Base-by-base conservation (phyloP, 2,888 invertebrate species). In the Orchesellides sinensis region DNA sequence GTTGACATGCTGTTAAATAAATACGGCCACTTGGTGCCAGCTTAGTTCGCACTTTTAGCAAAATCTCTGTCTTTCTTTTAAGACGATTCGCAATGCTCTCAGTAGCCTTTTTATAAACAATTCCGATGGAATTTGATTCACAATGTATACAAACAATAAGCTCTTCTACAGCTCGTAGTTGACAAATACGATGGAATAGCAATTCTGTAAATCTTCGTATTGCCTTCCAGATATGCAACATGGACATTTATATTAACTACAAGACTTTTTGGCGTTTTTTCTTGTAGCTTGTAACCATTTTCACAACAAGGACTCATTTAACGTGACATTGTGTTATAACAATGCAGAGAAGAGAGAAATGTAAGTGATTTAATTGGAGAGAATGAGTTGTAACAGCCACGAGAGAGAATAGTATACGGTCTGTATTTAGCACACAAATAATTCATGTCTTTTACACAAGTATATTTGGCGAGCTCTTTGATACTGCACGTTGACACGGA, bases 301-400 rank as follows among this genome's bases (percentile, higher is more conserved):
- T n/a, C n/a, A 8, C 40, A 40, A 32, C 32, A 40, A 40, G 40
- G 40, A n/a, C 32, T 40, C 10, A 2, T 40, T 14, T 40, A 5
- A 5, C 10, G 10, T 2, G 40, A 14, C 40, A 14, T 14, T 14
- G 2, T 40, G n/a, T 10, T n/a, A 47, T n/a, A 47, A 47, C 4
- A 47, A 17, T 10, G 21, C 19, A 21, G 17, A 52, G 17, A 21
- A 52, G 21, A 3, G 19, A 52, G 19, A 17, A 56, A 45, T 61
- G 21, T 19, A 21, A 66, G 66, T 68, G 77, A 78, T 78, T 78
- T 78, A 78, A 78, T 78, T 75, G 75, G 75, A 56, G 75, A 68
- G 45, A 66, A 66, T 25, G 29, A 66, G 45, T 12, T 8, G 23
- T 21, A 72, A 14, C 25, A 35, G 56, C 23, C 5, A 45, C n/a